Conservation (phyloP, 1,140 invertebrate species). For the Nomia melanderi region DNA sequence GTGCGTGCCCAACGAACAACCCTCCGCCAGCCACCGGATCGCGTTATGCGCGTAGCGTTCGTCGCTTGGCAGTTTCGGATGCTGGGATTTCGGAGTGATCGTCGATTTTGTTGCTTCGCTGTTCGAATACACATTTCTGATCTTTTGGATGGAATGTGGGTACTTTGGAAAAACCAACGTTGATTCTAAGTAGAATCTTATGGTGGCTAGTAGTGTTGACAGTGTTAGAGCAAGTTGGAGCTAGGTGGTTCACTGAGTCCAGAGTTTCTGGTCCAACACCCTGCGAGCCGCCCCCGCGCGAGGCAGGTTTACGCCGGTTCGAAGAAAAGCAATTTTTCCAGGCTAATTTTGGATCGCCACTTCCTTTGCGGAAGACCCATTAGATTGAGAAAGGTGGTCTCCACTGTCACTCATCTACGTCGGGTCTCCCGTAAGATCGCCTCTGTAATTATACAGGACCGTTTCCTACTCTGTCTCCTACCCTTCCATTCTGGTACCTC, state of each 20-base stretch:
- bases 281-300: background rate
- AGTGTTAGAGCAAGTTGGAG: no score
- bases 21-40: constrained; percentile 9
- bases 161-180: no score
- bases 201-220: no score
- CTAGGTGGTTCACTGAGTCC: no score
- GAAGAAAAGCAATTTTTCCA: constrained; percentile 3
- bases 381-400: constrained; percentile 49
- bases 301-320: constrained; percentile 17
- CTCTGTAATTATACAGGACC: constrained; percentile 64
- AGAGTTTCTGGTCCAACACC: no score
- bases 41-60: no score
- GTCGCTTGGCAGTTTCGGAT: no score
- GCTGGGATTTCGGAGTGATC: background rate
- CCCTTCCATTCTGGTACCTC: constrained; percentile 10
- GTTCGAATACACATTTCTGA: no score
- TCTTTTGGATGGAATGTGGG: no score
- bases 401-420: constrained; percentile 59
- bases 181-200: no score
- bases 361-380: constrained; percentile 29
- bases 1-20: constrained; percentile 38
- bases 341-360: constrained; percentile 36
- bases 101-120: no score
- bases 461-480: constrained; percentile 54
- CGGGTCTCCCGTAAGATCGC: constrained; percentile 36